Conservation (phyloP, 2,888 invertebrate species). For the Rhyacophila evoluta region DNA sequence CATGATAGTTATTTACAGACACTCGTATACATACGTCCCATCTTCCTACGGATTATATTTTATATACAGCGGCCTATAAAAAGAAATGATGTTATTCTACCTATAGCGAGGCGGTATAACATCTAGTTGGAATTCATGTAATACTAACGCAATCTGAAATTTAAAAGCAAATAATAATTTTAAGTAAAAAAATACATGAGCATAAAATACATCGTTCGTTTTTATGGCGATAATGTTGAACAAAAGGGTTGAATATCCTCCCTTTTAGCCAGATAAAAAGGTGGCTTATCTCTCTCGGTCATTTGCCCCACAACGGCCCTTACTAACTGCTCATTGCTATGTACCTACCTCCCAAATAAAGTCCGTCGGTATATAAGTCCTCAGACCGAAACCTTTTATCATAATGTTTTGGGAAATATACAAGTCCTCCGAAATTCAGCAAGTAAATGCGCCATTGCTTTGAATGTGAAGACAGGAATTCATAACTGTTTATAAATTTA, state of each 20-base stretch:
- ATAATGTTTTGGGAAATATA: slow-evolving; percentile 16
- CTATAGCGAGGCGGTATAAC: not conserved
- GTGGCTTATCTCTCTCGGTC: slow-evolving; percentile 54
- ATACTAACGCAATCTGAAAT: not conserved
- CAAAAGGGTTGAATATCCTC: slow-evolving; percentile 26
- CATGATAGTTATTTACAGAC: no score
- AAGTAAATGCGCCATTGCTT: not conserved
- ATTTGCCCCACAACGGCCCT: slow-evolving; percentile 52
- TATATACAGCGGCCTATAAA: not conserved
- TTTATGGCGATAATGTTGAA: slow-evolving; percentile 13
- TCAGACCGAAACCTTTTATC: slow-evolving; percentile 23
- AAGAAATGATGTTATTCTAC: not conserved
- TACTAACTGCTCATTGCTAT: slow-evolving; percentile 50
- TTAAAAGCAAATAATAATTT: slow-evolving; percentile 23
- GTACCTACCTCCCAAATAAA: slow-evolving; percentile 33
- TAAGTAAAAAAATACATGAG: slow-evolving; percentile 24
- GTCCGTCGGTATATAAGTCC: slow-evolving; percentile 40
- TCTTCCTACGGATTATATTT: no score
- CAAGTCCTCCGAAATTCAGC: not conserved
- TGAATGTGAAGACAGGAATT: slow-evolving; percentile 2
- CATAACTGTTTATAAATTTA: not conserved
- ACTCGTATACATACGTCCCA: no score
- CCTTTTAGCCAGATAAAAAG: slow-evolving; percentile 42
- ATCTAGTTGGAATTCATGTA: not conserved
- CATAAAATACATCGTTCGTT: slow-evolving; percentile 19